phyloP scores from a whole-genome alignment of 2,797 vertebrate genomes.

The Ispidina picta region DNA sequence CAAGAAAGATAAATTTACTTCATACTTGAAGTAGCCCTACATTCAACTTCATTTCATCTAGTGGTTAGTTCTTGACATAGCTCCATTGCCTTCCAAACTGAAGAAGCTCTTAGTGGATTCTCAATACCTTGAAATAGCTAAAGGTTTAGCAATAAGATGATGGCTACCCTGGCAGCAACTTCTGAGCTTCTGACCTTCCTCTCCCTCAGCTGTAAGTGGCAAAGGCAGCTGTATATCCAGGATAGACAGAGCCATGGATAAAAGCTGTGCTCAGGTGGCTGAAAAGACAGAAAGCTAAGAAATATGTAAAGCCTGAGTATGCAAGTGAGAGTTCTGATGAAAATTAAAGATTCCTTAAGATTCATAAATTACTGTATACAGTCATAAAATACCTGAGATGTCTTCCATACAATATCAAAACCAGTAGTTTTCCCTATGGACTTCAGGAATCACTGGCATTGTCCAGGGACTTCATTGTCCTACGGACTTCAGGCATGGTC shows the following conservation, averaged over 20 bases:
- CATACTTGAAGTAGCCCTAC: neutral
- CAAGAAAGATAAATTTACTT: constrained; percentile 26
- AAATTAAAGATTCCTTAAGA: neutral
- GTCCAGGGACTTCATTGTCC: neutral
- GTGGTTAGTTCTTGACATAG: constrained; percentile 8
- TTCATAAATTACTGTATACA: neutral
- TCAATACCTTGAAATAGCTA: neutral
- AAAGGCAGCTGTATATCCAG: neutral
- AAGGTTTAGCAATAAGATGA: neutral
- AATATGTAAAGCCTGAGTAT: neutral
- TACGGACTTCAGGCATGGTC: neutral
- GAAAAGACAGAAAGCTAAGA: neutral
- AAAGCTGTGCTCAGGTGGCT: neutral
- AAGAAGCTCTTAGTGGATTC: neutral
- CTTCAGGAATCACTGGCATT: neutral
- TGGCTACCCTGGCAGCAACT: neutral
- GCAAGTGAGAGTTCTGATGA: neutral
- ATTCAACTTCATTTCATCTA: constrained; percentile 13
- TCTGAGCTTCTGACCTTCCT: neutral
- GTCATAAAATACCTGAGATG: neutral
- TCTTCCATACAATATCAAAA: neutral
- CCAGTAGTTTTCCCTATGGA: neutral
- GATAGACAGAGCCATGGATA: neutral
- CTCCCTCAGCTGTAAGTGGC: neutral
- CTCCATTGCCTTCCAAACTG: neutral